These are phyloP conservation scores for Myrmecobius fasciatus DNA, from an alignment of 2,113 vertebrate genomes.

Conservation along the genomic window DNA sequence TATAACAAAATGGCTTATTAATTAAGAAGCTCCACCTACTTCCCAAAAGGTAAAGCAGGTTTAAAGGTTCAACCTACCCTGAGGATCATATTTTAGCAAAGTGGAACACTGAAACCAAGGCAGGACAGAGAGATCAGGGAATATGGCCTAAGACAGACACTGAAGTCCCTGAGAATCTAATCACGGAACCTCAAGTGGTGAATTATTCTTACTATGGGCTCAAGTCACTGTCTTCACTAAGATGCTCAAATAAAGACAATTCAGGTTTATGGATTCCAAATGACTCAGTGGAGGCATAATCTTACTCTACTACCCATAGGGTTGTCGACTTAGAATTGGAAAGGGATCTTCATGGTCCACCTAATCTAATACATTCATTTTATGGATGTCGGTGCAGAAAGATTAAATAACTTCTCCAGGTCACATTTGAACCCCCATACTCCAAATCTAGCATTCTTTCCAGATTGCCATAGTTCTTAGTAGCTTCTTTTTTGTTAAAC, in stretches of 20 bases:
- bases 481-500: neutral
- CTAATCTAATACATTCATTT: neutral
- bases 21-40: constrained; percentile 18
- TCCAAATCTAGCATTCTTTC: neutral
- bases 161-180: neutral
- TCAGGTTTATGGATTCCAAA: neutral
- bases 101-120: neutral
- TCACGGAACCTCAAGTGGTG: neutral
- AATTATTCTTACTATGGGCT: neutral
- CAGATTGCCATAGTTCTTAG: neutral
- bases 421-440: neutral
- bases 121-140: neutral
- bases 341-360: neutral
- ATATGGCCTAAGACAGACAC: neutral
- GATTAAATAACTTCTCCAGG: neutral
- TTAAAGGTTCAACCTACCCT: neutral
- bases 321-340: neutral
- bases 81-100: neutral
- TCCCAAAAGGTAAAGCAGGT: neutral
- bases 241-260: neutral
- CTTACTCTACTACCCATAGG: neutral
- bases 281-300: neutral
- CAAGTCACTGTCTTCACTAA: neutral
- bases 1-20: constrained; percentile 44
- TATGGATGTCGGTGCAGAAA: neutral